Base-by-base conservation (phyloP, 2,113 vertebrate species). In the Antennarius striatus region DNA sequence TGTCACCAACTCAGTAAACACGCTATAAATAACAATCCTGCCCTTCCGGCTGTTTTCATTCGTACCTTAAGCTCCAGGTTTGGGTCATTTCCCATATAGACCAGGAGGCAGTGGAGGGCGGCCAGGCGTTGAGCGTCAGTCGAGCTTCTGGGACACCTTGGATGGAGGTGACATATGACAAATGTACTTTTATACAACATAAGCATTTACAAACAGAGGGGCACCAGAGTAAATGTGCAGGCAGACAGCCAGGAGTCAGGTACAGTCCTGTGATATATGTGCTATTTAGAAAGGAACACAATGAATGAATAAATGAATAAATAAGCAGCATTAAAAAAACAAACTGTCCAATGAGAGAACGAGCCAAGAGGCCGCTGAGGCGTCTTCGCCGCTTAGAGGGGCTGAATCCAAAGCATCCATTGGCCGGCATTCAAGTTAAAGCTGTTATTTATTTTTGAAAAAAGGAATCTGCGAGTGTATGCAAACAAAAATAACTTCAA, bases 41-140 rank as follows among this genome's bases (percentile, higher is more conserved):
- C 43, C 56, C 40, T 64, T n/a, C 30, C 0, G 28, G 8, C 73
- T 56, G 45, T 29, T 10, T 56, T 32, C 16, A 36, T 62, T 40
- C 16, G 79, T 73, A 94, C 92, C 93, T 92, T 84, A 42, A 80
- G 72, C 71, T 93, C 89, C 72, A 93, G 68, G 1, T 81, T 76
- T 75, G 89, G 82, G 74, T 92, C 84, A 3, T 81, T 78, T 82
- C 84, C 88, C 79, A 90, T 77, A 68, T 93, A 88, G 6, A 96
- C 85, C 47, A 98, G 92, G 50, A 93, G 76, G 81, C 95, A 96
- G 77, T 99, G 96, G 64, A 99, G 84, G 0, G 89, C 88, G 0
- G 96, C 96, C 82, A 98, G 52, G 51, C 89, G 92, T 66, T 95
- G 94, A 0, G 85, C 87, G 76, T 96, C 95, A 1, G 0, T 81